Evolutionary conservation across 1,140 invertebrate species (phyloP).

Genomic region (Trichoplusia ni): DNA sequence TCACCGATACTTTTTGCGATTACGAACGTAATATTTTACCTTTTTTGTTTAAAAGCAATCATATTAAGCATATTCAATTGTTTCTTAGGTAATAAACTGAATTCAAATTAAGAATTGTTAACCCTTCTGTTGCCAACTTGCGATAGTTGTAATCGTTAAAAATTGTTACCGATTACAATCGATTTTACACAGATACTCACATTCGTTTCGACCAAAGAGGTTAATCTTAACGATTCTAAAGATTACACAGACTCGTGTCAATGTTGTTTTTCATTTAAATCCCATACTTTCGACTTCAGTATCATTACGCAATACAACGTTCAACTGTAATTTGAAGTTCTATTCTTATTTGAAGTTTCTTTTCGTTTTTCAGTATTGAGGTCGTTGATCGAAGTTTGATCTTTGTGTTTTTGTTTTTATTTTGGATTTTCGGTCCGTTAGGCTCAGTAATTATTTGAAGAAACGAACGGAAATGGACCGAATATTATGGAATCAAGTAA

Average conservation of each 20-base stretch:
- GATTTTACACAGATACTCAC: neutral
- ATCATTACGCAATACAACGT: slow-evolving; percentile 38
- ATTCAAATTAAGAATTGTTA: too few relatives aligned
- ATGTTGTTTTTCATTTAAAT: slow-evolving; percentile 20
- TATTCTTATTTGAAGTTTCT: slow-evolving; percentile 7
- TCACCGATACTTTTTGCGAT: slow-evolving; percentile 37
- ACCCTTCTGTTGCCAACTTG: too few relatives aligned
- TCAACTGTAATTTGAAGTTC: slow-evolving; percentile 34
- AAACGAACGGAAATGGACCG: too few relatives aligned
- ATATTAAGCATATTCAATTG: neutral
- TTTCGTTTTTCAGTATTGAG: slow-evolving; percentile 22
- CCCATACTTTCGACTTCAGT: slow-evolving; percentile 42
- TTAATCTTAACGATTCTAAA: slow-evolving; percentile 17
- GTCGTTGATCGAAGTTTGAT: slow-evolving; percentile 2
- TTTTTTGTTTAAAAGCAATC: neutral
- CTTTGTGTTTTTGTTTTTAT: slow-evolving; percentile 2
- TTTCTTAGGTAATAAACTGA: too few relatives aligned
- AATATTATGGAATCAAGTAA: neutral
- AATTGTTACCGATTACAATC: neutral
- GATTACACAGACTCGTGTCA: slow-evolving; percentile 25
- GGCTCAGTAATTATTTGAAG: too few relatives aligned
- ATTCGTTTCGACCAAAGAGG: neutral
- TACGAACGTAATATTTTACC: neutral
- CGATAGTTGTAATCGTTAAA: too few relatives aligned
- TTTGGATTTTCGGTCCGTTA: slow-evolving; percentile 6